Conservation (phyloP, 2,113 vertebrate genomes). For the Oncorhynchus tshawytscha region DNA sequence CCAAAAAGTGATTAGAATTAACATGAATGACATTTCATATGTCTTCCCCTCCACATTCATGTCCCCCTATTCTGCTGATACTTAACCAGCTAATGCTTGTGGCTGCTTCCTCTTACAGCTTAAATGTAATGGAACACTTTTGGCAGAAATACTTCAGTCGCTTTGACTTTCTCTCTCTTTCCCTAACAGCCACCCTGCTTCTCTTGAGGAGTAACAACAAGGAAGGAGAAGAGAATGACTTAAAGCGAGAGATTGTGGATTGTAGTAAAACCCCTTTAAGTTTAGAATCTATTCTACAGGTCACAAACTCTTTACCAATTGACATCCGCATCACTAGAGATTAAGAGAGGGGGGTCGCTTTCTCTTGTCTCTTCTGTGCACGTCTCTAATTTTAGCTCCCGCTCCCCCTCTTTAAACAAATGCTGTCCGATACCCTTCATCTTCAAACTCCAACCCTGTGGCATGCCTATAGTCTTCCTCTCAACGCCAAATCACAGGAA, state of each 20-base stretch:
- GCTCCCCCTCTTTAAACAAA: constrained; percentile 49
- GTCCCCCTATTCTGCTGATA: constrained; percentile 64
- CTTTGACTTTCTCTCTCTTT: not conserved
- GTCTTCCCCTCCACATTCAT: constrained; percentile 72
- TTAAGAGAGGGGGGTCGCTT: constrained; percentile 51
- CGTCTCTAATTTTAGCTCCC: constrained; percentile 35
- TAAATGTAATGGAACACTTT: constrained; percentile 69
- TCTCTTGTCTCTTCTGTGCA: constrained; percentile 22
- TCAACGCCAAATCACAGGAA: not conserved
- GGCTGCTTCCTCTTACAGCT: constrained; percentile 64
- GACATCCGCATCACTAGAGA: constrained; percentile 59
- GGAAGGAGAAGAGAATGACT: not conserved
- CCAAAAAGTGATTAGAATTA: constrained; percentile 85
- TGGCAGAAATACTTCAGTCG: constrained; percentile 65
- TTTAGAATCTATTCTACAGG: constrained; percentile 65
- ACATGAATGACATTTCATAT: constrained; percentile 82
- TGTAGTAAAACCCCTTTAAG: constrained; percentile 53
- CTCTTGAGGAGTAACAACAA: constrained; percentile 6
- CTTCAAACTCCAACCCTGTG: constrained; percentile 18
- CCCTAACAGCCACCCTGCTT: constrained; percentile 17
- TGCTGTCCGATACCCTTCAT: constrained; percentile 53
- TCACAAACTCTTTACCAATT: constrained; percentile 64
- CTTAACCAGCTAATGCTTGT: constrained; percentile 73
- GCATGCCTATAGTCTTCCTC: not conserved
- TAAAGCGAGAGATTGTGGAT: constrained; percentile 11